These are phyloP conservation scores for Brienomyrus longianalis DNA, from an alignment of 2,113 vertebrate species.

Conservation along the genomic window DNA sequence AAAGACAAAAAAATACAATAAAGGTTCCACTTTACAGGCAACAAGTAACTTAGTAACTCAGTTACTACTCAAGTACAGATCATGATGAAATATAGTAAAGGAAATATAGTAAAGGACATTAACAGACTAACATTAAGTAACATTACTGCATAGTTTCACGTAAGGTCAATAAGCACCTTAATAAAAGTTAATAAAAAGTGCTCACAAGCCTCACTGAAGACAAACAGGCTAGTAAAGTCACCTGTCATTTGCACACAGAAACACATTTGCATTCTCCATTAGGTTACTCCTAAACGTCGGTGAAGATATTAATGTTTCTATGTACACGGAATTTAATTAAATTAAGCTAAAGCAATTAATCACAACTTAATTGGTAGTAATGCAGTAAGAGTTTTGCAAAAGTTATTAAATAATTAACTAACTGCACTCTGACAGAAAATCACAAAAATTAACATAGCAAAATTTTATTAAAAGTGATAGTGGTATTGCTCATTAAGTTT, in stretches of 20 bases:
- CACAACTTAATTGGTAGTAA: background rate
- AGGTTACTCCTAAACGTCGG: background rate
- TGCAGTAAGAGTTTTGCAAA: background rate
- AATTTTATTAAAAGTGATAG: background rate
- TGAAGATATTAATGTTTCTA: background rate
- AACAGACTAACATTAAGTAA: too few relatives aligned
- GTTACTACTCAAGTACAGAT: background rate
- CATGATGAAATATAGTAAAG: background rate
- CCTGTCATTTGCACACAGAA: background rate
- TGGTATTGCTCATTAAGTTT: background rate
- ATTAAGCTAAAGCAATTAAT: background rate
- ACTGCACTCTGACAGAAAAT: background rate
- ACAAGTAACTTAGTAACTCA: background rate
- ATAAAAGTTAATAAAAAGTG: background rate
- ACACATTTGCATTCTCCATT: background rate
- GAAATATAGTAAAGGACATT: too few relatives aligned
- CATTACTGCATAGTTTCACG: background rate
- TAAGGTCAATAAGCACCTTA: background rate
- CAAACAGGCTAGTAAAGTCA: background rate
- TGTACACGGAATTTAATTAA: background rate
- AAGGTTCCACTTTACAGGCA: background rate
- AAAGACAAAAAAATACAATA: background rate
- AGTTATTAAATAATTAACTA: background rate
- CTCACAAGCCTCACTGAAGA: background rate
- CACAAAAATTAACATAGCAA: background rate